A percentile compares a stretch with the other conserved stretches of the same genome.
Conservation (phyloP, 2,797 vertebrate species). For the Todus mexicanus region DNA sequence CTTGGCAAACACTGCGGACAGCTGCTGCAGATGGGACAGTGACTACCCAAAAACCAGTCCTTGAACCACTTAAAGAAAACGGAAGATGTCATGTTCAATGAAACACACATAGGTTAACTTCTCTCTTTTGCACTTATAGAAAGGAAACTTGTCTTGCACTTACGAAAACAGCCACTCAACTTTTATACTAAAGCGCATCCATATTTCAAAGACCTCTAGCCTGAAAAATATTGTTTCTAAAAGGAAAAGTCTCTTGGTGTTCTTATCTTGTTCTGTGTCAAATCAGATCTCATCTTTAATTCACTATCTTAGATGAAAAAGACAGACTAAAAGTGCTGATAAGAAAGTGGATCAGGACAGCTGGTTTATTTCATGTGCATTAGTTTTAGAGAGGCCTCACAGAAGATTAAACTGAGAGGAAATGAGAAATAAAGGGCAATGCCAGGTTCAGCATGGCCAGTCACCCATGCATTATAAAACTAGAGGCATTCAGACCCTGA, state of each 20-base stretch:
- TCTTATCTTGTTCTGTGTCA: slow-evolving; percentile 33
- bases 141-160: not conserved
- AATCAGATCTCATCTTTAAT: slow-evolving; percentile 47
- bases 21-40: not conserved
- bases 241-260: slow-evolving; percentile 31
- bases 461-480: not conserved
- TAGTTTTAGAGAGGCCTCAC: slow-evolving; percentile 24
- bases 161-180: not conserved
- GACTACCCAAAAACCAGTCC: not conserved
- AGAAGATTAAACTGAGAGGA: slow-evolving; percentile 50
- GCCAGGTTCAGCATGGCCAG: not conserved
- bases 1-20: not conserved
- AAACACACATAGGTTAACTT: not conserved
- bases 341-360: slow-evolving; percentile 44
- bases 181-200: slow-evolving; percentile 21
- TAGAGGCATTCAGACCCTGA: not conserved
- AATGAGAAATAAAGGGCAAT: slow-evolving; percentile 42
- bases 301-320: slow-evolving; percentile 39
- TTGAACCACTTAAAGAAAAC: not conserved
- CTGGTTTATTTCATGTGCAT: slow-evolving; percentile 40
- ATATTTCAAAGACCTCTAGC: slow-evolving; percentile 29
- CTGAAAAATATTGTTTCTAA: slow-evolving; percentile 37
- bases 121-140: not conserved
- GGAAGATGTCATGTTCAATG: not conserved
- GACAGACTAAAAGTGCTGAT: slow-evolving; percentile 46